Percentiles rank a stretch among this genome's conserved stretches.
Conservation (phyloP, 2,797 vertebrate species). For the Sylvilagus floridanus region DNA sequence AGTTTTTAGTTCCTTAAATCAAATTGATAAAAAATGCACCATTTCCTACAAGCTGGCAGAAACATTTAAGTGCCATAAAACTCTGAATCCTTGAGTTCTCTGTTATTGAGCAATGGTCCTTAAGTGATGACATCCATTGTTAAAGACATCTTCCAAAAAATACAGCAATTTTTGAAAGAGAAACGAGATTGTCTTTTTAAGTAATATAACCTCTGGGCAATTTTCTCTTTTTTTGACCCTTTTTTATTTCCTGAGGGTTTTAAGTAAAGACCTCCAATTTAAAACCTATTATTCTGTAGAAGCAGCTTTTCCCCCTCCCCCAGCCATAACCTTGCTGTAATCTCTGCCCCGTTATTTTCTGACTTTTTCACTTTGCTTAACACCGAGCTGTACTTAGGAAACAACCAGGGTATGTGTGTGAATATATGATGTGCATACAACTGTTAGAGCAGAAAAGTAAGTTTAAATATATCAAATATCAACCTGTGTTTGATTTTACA, state of each 20-base stretch:
- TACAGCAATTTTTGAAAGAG: constrained; percentile 84
- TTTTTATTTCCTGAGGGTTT: constrained; percentile 86
- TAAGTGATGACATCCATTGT: constrained; percentile 85
- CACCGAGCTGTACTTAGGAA: constrained; percentile 42
- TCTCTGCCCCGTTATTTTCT: constrained; percentile 83
- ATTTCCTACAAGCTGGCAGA: constrained; percentile 54
- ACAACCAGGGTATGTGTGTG: neutral
- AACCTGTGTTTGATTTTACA: constrained; percentile 44
- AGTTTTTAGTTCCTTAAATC: constrained; percentile 59
- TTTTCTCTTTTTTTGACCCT: constrained; percentile 85
- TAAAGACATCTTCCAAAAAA: constrained; percentile 83
- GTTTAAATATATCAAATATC: constrained; percentile 60
- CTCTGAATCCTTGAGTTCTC: constrained; percentile 56
- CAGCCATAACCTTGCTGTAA: constrained; percentile 64
- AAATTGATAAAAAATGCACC: neutral
- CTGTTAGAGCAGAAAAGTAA: constrained; percentile 34
- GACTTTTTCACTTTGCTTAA: constrained; percentile 80
- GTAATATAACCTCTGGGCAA: constrained; percentile 83
- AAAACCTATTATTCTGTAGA: constrained; percentile 84
- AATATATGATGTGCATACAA: constrained; percentile 29
- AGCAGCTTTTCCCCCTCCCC: constrained; percentile 75
- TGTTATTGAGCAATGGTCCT: constrained; percentile 75
- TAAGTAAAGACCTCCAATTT: constrained; percentile 88
- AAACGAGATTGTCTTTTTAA: constrained; percentile 87
- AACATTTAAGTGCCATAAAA: constrained; percentile 71